These are phyloP conservation scores for Margaritifera margaritifera DNA, from an alignment of 2,888 invertebrate genomes.

Conservation along the genomic window DNA sequence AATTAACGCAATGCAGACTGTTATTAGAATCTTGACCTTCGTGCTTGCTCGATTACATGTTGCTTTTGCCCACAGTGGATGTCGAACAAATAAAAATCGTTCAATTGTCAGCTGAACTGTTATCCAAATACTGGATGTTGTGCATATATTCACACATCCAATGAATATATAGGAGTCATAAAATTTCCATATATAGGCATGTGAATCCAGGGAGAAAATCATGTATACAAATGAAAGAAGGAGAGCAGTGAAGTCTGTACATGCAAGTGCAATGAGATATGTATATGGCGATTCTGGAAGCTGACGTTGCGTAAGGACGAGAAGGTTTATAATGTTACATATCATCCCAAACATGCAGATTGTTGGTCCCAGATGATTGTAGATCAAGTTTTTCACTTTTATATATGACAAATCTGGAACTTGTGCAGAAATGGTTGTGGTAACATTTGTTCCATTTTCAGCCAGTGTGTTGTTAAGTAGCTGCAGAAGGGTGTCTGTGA, in stretches of 20 bases:
- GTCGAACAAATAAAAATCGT: constrained; percentile 61
- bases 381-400: constrained; percentile 34
- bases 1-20: constrained; percentile 45
- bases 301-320: constrained; percentile 61
- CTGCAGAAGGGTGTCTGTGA: constrained; percentile 1
- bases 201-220: constrained; percentile 41
- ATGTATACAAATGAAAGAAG: constrained; percentile 55
- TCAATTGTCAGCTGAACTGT: constrained; percentile 66
- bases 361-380: constrained; percentile 55
- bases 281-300: constrained; percentile 69
- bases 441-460: constrained; percentile 9
- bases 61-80: constrained; percentile 64
- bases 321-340: constrained; percentile 64
- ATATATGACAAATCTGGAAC: constrained; percentile 10
- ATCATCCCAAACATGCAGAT: constrained; percentile 67
- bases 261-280: constrained; percentile 65
- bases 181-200: constrained; percentile 52
- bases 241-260: constrained; percentile 61
- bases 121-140: constrained; percentile 63
- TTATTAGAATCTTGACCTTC: constrained; percentile 51
- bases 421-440: constrained; percentile 2
- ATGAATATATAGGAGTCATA: constrained; percentile 59
- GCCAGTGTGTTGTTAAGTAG: constrained; percentile 5
- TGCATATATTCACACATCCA: constrained; percentile 63
- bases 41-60: constrained; percentile 62